These are phyloP conservation scores for Cetonia aurata DNA, from an alignment of 2,888 invertebrate genomes.

Conservation along the genomic window DNA sequence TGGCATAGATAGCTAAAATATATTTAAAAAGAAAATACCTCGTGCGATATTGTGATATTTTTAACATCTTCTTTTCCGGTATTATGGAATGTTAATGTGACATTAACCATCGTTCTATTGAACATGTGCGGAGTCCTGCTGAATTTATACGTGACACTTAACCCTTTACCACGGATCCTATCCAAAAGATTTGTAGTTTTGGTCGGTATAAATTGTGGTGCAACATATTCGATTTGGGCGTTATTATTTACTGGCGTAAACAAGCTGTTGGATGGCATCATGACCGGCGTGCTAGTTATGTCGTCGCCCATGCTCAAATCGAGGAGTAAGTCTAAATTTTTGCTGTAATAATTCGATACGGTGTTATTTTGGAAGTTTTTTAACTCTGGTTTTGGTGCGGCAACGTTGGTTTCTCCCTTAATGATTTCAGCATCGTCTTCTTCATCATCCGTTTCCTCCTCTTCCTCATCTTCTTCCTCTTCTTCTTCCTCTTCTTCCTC, in stretches of 20 bases:
- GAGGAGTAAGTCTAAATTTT: constrained; percentile 82
- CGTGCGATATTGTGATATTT: constrained; percentile 78
- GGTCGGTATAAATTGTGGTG: constrained; percentile 72
- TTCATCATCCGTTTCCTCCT: constrained; percentile 52
- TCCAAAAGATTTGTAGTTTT: constrained; percentile 76
- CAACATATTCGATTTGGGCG: constrained; percentile 71
- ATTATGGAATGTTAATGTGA: constrained; percentile 86
- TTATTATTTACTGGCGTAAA: constrained; percentile 61
- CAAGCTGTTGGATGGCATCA: constrained; percentile 86
- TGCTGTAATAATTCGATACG: constrained; percentile 33
- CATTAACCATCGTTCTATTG: constrained; percentile 83
- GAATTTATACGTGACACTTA: constrained; percentile 77
- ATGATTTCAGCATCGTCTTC: constrained; percentile 62
- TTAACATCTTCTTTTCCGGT: constrained; percentile 74
- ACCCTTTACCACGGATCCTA: constrained; percentile 79
- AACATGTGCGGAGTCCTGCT: constrained; percentile 85
- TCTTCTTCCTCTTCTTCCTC: constrained; percentile 53
- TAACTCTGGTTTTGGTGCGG: constrained; percentile 13
- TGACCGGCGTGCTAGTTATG: constrained; percentile 76
- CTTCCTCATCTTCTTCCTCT: constrained; percentile 56
- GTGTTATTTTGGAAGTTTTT: constrained; percentile 23
- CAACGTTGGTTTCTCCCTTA: neutral
- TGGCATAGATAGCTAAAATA: too few relatives aligned
- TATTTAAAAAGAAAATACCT: constrained; percentile 69
- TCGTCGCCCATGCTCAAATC: constrained; percentile 83